Percentiles rank a stretch among this genome's conserved stretches.
phyloP scores from a whole-genome alignment of 37 sponge, comb jelly and placozoan species.

The Chondrilla cf. caribensis region DNA sequence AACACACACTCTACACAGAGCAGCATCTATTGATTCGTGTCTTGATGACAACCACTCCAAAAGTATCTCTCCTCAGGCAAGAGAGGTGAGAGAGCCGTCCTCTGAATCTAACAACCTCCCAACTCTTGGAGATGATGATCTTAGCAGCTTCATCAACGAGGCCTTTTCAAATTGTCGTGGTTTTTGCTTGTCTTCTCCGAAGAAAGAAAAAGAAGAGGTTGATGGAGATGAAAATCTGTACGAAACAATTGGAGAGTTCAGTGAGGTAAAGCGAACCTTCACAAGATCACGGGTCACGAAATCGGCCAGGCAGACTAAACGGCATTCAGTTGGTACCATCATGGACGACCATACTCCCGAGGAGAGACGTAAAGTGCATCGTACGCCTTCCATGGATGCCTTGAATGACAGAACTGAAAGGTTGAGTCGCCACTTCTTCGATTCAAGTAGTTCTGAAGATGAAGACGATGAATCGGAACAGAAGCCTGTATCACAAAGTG shows the following conservation, averaged over 20 bases:
- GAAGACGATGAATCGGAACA: conserved; percentile 27
- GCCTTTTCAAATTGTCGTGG: background rate
- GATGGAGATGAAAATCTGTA: conserved; percentile 5
- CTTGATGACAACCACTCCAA: conserved; percentile 12
- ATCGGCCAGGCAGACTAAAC: background rate
- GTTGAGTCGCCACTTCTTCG: conserved; percentile 6
- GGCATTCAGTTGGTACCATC: background rate
- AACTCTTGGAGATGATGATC: conserved; percentile 14
- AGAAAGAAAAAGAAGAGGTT: too few species aligned
- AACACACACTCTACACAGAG: background rate
- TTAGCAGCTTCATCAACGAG: background rate
- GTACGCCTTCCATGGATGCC: conserved; percentile 58
- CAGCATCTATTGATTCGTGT: conserved; percentile 3
- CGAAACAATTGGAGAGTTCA: background rate
- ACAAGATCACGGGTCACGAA: background rate
- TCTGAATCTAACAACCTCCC: background rate
- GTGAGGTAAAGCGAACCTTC: background rate
- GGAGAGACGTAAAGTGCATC: background rate
- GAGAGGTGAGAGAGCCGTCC: background rate
- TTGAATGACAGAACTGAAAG: conserved; percentile 58
- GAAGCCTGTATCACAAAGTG: background rate
- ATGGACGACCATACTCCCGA: background rate
- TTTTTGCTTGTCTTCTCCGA: too few species aligned
- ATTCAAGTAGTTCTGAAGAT: conserved; percentile 50
- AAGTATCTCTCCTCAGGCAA: background rate